phyloP scores from a whole-genome alignment of 2,113 vertebrate species.

The Podarcis cretensis region DNA sequence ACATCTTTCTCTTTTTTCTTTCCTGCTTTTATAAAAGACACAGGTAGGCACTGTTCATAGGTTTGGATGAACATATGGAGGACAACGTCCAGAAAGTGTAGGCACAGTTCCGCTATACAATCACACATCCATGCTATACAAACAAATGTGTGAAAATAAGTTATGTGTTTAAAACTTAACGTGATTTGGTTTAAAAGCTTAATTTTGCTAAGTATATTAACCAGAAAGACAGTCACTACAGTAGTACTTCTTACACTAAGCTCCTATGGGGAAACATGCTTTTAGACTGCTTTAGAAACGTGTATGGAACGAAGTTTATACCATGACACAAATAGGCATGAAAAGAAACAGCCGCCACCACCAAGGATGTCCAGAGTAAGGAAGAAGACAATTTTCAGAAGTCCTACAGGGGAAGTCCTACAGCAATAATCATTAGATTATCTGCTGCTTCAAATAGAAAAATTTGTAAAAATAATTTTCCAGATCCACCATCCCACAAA shows the following conservation, averaged over 20 bases:
- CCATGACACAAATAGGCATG: background rate
- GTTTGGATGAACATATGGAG: too few species aligned
- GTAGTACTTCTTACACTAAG: background rate
- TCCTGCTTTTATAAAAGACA: too few species aligned
- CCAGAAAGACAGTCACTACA: background rate
- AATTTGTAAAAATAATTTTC: background rate
- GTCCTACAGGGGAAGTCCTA: background rate
- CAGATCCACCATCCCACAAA: background rate
- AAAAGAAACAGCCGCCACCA: background rate
- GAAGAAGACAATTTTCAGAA: background rate
- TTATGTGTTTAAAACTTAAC: too few species aligned
- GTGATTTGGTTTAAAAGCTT: background rate
- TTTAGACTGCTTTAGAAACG: background rate
- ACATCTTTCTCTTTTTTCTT: too few species aligned
- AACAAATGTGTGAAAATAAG: background rate
- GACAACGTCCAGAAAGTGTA: too few species aligned
- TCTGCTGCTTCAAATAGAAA: background rate
- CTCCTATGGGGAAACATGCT: background rate
- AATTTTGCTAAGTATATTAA: background rate
- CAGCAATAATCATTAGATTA: background rate
- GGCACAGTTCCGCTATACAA: too few species aligned
- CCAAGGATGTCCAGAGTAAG: background rate
- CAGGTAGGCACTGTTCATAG: too few species aligned
- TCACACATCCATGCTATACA: background rate
- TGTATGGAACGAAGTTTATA: background rate